Base-by-base conservation (phyloP, 92 coral and sea anemone genomes). In the Paramuricea clavata region DNA sequence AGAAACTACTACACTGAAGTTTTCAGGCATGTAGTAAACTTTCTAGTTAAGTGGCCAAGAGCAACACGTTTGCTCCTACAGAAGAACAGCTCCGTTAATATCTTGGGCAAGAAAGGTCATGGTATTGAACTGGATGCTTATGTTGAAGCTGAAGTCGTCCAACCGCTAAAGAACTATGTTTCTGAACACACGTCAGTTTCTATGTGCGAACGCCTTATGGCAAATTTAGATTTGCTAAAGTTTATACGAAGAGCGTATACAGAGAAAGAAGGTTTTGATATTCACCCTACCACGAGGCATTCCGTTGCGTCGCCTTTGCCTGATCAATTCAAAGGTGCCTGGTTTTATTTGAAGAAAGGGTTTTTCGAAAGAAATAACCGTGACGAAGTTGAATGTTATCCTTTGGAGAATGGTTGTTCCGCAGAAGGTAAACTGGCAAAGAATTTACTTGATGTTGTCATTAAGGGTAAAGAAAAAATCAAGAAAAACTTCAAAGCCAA, bases 181-280 rank as follows among this genome's bases (percentile, higher is more conserved):
- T 17, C 75, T 69, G 75, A 27, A 11, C 75, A 69, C 47, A 69
- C 75, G 19, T 11, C 75, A 12, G 62, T 54, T 19, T 4, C 4
- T 43, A 74, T 74, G 81, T 74, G 81, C 28, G 61, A 74, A 49
- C 81, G 81, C 16, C 17, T 74, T 22, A 74, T 74, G 81, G 44
- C 81, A 2, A 74, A 47, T 22, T 21, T 74, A 25, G 81, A 74
- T 33, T 3, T 74, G 30, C 27, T 74, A 12, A 74, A 74, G 61
- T 74, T 1, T 33, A n/a, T n/a, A n/a, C n/a, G n/a, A n/a, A n/a
- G n/a, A n/a, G n/a, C n/a, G n/a, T n/a, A n/a, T n/a, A n/a, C 22
- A 16, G 32, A 42, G 81, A 74, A 74, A 44, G 35, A 47, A 4
- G 81, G 81, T 13, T 74, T 74, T 47, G 81, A 74, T 44, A 33